These are phyloP conservation scores for Cheiracanthium punctorium DNA, from an alignment of 2,888 invertebrate species.

Conservation along the genomic window DNA sequence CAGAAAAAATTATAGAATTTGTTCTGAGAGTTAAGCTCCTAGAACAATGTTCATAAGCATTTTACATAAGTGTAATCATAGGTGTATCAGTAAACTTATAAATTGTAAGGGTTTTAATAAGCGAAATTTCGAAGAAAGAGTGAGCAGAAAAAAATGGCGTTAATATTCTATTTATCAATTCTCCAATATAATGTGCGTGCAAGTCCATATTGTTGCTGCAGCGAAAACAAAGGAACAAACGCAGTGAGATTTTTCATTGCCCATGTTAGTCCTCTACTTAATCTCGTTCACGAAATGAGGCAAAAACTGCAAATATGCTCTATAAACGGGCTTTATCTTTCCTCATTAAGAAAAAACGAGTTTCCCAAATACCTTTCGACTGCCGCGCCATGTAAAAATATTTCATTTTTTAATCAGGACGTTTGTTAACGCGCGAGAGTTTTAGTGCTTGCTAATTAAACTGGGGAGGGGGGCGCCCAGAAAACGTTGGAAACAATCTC, in stretches of 20 bases:
- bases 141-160: not conserved
- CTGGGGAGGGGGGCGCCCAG: not conserved
- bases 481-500: constrained; percentile 17
- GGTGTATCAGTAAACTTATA: no score
- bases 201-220: not conserved
- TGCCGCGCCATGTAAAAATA: not conserved
- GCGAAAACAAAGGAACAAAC: constrained; percentile 7
- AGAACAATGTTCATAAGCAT: no score
- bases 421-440: not conserved
- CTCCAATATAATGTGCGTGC: not conserved
- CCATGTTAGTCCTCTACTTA: not conserved
- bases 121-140: no score
- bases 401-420: not conserved
- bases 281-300: not conserved
- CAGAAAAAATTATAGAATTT: no score
- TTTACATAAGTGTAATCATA: no score
- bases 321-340: not conserved
- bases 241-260: not conserved
- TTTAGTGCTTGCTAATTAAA: constrained; percentile 9
- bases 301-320: not conserved
- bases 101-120: no score
- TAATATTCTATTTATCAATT: not conserved
- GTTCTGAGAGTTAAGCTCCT: no score
- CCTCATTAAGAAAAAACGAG: constrained; percentile 2
- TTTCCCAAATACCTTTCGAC: not conserved